A percentile compares a stretch with the other conserved stretches of the same genome.
These are phyloP conservation scores for Aratinga solstitialis DNA, from an alignment of 2,797 vertebrate genomes.

Conservation along the genomic window DNA sequence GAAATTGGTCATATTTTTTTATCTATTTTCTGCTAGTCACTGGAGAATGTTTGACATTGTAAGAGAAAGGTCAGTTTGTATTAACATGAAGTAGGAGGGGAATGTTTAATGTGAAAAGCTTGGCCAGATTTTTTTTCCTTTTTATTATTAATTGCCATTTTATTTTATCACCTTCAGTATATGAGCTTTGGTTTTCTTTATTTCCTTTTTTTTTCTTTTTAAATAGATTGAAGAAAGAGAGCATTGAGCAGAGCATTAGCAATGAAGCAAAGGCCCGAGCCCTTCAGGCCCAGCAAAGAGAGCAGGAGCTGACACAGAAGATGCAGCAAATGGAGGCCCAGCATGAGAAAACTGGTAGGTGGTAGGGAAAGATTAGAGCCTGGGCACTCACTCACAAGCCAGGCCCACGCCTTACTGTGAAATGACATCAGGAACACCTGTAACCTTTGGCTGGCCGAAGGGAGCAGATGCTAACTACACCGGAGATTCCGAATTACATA, in stretches of 20 bases:
- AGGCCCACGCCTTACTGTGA: slow-evolving; percentile 83
- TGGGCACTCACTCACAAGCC: slow-evolving; percentile 78
- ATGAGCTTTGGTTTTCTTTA: slow-evolving; percentile 10
- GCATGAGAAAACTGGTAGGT: slow-evolving; percentile 91
- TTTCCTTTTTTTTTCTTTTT: neutral
- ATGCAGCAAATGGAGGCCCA: slow-evolving; percentile 89
- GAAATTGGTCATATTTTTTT: neutral
- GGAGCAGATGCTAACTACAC: slow-evolving; percentile 90
- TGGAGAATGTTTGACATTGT: slow-evolving; percentile 49
- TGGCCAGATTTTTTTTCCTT: neutral
- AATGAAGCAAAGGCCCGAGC: slow-evolving; percentile 84
- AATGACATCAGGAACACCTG: slow-evolving; percentile 91
- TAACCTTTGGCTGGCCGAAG: slow-evolving; percentile 93
- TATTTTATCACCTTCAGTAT: neutral
- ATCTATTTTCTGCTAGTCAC: neutral
- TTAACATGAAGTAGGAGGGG: neutral
- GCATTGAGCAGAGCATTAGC: slow-evolving; percentile 79
- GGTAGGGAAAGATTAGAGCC: slow-evolving; percentile 83
- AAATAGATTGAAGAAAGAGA: slow-evolving; percentile 88
- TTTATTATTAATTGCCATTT: neutral
- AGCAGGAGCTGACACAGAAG: slow-evolving; percentile 87
- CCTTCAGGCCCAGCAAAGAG: slow-evolving; percentile 84
- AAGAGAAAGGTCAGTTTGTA: slow-evolving; percentile 32
- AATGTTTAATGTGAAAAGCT: neutral
- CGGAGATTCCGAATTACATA: slow-evolving; percentile 88